Base-by-base conservation (phyloP, 2,888 invertebrate genomes). In the Dynastes maya region DNA sequence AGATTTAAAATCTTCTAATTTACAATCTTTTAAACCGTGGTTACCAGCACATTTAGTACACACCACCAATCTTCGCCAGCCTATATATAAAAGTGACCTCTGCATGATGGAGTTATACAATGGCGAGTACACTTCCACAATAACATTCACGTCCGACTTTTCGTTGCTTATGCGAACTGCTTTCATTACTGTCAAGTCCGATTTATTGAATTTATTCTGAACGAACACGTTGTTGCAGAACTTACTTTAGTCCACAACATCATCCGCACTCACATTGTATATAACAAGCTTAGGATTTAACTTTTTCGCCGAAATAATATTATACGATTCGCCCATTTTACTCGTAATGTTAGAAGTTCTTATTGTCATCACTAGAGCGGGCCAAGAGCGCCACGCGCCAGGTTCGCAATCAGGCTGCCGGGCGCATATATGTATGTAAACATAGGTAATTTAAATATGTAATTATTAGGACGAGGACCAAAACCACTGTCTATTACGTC, bases 91-190 rank as follows among this genome's bases (percentile, higher is more conserved):
- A 53, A 53, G 9, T 9, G 51, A 51, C 4, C 9, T 51, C n/a
- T 9, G 11, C 2, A 53, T 13, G 1, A 53, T 53, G 13, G 53
- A n/a, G 16, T 53, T 53, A 3, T n/a, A 51, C 13, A 9, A n/a
- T 9, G 53, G 53, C 16, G 16, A 16, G 53, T 4, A 1, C 4
- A 53, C 53, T 53, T 64, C 64, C 37, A 64, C n/a, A 64, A 64
- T n/a, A 64, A 64, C n/a, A 64, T 64, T 13, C 64, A 64, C 64
- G 32, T 53, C 53, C 32, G 5, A 32, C 8, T 63, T 63, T 27
- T 13, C 8, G 29, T 29, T 63, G 9, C 4, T 16, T 16, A 16
- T 16, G 16, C 16, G 16, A 16, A 16, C 16, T 16, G 16, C 16
- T 16, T 16, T 16, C 16, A 64, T 9, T 16, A 63, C 16, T 16